Base-by-base conservation (phyloP, 23 tunicate species). In the Oikopleura albicans region DNA sequence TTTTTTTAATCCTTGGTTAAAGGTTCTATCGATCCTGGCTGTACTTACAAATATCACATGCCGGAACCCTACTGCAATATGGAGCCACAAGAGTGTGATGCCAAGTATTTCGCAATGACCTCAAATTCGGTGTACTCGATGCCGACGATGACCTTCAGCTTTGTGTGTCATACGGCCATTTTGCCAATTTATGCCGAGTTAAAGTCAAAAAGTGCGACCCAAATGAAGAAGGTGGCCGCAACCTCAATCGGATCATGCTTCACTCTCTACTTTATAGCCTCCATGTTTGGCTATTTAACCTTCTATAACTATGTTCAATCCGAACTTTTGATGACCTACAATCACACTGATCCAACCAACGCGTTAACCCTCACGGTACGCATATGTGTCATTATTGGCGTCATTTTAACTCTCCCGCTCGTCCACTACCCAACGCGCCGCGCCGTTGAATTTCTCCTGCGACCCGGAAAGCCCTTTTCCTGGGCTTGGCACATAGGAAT, bases 111-210 rank as follows among this genome's bases (percentile, higher is more conserved):
- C 31, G 2, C 27, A 31, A 22, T 71, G 27, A 71, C 79, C 36
- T 2, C 4, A 22, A 31, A 16, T 4, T 27, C 79, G 28, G 91
- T 87, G 2, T 95, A 95, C 87, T 87, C 91, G 87, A 85, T 95
- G 41, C 99, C 99, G 4, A 95, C 99, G 29, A 95, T 95, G 99
- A 95, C 99, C 0, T 95, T 95, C 84, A 89, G 92, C 31, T 95
- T 95, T 40, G 99, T 95, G 40, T 95, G 99, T 41, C 99, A 95
- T 83, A 95, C 99, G 1, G 99, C 99, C 38, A 90, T 95, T 16
- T 85, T 95, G 39, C 99, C 99, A 31, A 95, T 95, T 75, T 95
- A 95, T 75, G 96, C 99, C 28, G 99, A 95, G 57, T 75, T 95
- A 49, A 90, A 95, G 85, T 57, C 49, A 96, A 88, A 66, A 85